These are phyloP conservation scores for Monoplex corrugatus DNA, from an alignment of 2,888 invertebrate species.

Conservation along the genomic window DNA sequence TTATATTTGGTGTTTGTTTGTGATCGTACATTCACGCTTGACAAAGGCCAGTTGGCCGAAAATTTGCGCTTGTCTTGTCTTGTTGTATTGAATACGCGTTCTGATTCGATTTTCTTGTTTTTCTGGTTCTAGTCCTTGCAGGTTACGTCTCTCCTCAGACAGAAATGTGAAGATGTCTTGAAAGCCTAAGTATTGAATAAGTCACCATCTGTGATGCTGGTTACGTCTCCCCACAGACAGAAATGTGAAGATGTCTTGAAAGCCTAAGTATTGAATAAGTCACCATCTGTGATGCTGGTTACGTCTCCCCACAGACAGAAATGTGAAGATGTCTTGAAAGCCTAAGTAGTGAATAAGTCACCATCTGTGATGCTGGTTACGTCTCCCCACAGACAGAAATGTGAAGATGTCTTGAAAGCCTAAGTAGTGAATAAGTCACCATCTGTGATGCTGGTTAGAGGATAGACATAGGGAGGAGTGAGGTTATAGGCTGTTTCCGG, in stretches of 20 bases:
- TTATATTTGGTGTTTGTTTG: no score
- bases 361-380: no score
- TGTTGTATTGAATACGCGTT: no score
- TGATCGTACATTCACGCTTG: no score
- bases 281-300: conserved; percentile 16
- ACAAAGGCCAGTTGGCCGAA: no score
- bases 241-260: conserved; percentile 35
- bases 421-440: conserved; percentile 16
- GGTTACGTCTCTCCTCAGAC: no score
- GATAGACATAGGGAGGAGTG: conserved; percentile 21
- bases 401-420: conserved; percentile 37
- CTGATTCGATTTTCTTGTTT: no score
- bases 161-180: no score
- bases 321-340: conserved; percentile 36
- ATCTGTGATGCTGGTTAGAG: conserved; percentile 8
- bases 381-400: background rate
- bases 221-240: background rate
- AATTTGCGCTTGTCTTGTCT: no score
- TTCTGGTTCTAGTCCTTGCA: no score
- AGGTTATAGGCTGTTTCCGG: background rate
- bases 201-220: no score
- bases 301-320: background rate
- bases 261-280: conserved; percentile 31
- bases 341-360: conserved; percentile 26
- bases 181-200: no score